Evolutionary conservation across 1,140 invertebrate species (phyloP).

Genomic region (Tetragnatha versicolor): DNA sequence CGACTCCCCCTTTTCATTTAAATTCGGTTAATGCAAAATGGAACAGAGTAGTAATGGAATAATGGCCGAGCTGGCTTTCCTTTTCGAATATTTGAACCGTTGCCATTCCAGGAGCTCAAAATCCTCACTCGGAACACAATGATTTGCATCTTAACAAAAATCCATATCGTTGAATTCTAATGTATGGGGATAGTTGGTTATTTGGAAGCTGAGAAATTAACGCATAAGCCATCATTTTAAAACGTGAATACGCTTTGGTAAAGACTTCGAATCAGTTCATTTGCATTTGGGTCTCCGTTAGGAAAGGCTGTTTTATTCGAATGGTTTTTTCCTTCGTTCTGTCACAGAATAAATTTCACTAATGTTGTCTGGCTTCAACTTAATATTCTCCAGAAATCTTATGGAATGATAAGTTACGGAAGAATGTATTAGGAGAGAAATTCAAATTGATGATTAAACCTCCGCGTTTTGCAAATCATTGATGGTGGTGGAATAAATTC

Average conservation of each 20-base stretch:
- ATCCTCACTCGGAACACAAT: conserved; percentile 9
- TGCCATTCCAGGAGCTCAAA: conserved; percentile 6
- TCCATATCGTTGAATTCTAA: conserved; percentile 26
- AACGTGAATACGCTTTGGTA: conserved; percentile 2
- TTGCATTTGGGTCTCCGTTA: conserved; percentile 5
- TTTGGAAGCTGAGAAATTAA: conserved; percentile 26
- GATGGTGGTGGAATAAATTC: no score
- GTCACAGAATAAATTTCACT: not conserved
- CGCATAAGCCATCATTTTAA: conserved; percentile 13
- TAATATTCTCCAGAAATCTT: no score
- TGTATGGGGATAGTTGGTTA: conserved; percentile 9
- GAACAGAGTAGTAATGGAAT: conserved; percentile 34
- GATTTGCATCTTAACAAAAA: conserved; percentile 49
- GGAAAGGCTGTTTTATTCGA: not conserved
- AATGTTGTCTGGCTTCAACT: no score
- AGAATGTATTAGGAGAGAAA: no score
- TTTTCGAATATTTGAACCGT: not conserved
- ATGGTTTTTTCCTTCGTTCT: not conserved
- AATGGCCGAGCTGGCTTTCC: not conserved
- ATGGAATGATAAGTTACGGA: no score
- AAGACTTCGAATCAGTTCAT: not conserved
- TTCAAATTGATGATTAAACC: no score
- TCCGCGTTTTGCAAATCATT: no score
- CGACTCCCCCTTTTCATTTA: conserved; percentile 12
- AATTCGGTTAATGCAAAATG: conserved; percentile 39